Evolutionary conservation across 2,113 vertebrate species (phyloP), one percentile per base, ranked within the genome.

Genomic region (Strix uralensis): DNA sequence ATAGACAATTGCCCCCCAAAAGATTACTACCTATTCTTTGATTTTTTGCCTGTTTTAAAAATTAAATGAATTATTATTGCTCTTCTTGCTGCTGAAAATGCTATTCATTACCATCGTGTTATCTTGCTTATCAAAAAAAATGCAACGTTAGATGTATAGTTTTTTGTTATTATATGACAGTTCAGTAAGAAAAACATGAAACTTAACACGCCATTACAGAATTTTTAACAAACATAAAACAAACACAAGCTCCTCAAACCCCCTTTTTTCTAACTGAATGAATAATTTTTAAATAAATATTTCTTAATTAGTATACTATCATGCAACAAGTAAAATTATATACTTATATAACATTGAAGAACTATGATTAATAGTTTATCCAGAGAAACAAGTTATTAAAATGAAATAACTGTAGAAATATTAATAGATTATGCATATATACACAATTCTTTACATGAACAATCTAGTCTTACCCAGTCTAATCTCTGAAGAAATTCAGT

Each of bases 1-100:
- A 7, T 8, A 25, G 13, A 49, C 2, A 59, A 25, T 32, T 52
- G 7, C 1, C 4, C 4, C 5, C 8, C 1, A 3, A n/a, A 77
- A 27, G 4, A 16, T 34, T 36, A 42, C 1, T 7, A 44, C 2
- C 19, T 46, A 22, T 26, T 29, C 23, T 55, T 65, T 32, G 2
- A 7, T 74, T 54, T 70, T 69, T 66, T 20, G 40, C 10, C 2
- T 42, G 21, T 54, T 63, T 61, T 21, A 42, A 26, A 52, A 38
- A 46, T 49, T 91, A 70, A 30, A 81, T 32, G 4, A 36, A 46
- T 52, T 67, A 19, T 52, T 69, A 29, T 62, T 77, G 5, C n/a
- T 36, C 13, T 55, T 29, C 25, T 9, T 83, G 6, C 7, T 77
- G 9, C 9, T 18, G 7, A 75, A 61, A 71, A 36, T 67, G 7